A percentile compares a stretch with the other conserved stretches of the same genome.
These are phyloP conservation scores for Rattus rattus DNA, from an alignment of 2,113 vertebrate genomes.

Conservation along the genomic window DNA sequence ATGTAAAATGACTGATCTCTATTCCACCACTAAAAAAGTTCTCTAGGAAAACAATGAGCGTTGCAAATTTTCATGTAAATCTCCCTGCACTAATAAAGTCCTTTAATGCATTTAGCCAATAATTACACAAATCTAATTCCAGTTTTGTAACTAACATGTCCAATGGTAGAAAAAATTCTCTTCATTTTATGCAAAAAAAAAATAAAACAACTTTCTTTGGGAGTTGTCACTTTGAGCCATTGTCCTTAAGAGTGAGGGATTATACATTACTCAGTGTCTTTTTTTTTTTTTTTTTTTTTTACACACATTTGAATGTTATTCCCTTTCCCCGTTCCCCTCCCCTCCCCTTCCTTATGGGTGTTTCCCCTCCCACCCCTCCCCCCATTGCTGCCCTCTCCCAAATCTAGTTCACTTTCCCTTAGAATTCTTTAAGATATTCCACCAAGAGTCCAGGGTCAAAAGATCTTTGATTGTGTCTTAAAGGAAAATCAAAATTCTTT, in stretches of 20 bases:
- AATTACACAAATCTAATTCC: neutral
- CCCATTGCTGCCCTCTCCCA: no score
- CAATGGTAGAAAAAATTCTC: neutral
- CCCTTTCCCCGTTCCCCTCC: no score
- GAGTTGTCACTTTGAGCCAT: neutral
- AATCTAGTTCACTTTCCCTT: no score
- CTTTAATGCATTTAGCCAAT: neutral
- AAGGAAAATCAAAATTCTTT: no score
- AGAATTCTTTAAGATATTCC: neutral
- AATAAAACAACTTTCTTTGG: neutral
- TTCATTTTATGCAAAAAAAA: neutral
- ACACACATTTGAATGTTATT: no score
- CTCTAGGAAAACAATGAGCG: neutral
- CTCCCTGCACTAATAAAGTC: neutral
- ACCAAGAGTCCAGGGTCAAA: no score
- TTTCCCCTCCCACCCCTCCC: no score
- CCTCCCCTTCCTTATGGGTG: no score
- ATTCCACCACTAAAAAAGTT: conserved; percentile 4
- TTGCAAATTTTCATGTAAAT: neutral
- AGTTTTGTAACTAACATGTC: neutral
- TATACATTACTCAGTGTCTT: neutral
- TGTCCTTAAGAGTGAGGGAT: neutral
- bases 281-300: no score
- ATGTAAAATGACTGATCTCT: neutral
- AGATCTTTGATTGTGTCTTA: no score